Base-by-base conservation (phyloP, 1,140 invertebrate genomes). In the Pectinophora gossypiella region DNA sequence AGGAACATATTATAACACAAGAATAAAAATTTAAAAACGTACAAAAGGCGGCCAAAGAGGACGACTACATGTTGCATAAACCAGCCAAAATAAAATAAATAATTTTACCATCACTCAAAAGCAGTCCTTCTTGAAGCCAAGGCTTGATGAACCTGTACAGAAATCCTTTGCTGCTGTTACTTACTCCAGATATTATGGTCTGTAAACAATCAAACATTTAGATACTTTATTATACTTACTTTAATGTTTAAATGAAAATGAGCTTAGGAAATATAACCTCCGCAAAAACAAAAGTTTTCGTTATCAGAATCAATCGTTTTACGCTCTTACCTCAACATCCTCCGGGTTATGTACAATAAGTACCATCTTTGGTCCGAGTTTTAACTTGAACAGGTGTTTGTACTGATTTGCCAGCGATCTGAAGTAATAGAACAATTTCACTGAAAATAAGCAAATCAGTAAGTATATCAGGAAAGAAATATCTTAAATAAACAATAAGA, bases 91-190 rank as follows among this genome's bases (percentile, higher is more conserved):
- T n/a, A n/a, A n/a, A n/a, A n/a, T n/a, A n/a, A n/a, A n/a, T n/a
- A n/a, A n/a, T n/a, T 61, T 49, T 53, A 64, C 59, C 60, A 60
- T 80, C 76, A 56, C 91, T 91, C 2, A 92, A 91, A 1, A 95
- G 76, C 1, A 95, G 80, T n/a, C 94, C 94, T 32, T 91, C 90
- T 18, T 91, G 91, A 1, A 95, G 87, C 93, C 94, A 95, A 7
- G 91, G 90, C 35, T 89, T 87, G 0, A 96, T 77, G 59, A 92
- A 92, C 20, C 87, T 68, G 67, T 97, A 96, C 22, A 93, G 89
- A 18, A 67, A 68, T 23, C 92, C 89, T 82, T 95, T 95, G 27
- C 58, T 92, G 89, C 93, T 89, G 58, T 93, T 89, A 48, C 56
- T 64, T 27, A 57, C 61, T 13, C 59, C 51, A 48, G 61, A 59